Conservation (phyloP, 23 tunicate genomes). For the Trididemnum miniatum region DNA sequence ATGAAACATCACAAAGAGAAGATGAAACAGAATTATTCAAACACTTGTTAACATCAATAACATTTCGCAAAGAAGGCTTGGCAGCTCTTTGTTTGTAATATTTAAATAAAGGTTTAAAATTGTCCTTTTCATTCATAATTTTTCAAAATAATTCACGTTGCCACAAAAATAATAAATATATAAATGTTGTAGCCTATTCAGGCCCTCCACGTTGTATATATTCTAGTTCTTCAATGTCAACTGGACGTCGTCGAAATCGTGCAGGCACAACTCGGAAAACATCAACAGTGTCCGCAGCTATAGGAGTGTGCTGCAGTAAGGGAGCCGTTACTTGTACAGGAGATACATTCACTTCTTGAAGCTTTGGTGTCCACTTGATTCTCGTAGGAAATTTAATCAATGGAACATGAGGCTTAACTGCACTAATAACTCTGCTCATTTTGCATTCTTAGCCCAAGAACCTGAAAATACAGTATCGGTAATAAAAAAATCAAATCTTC, state of each 20-base stretch:
- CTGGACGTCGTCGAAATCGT: constrained; percentile 77
- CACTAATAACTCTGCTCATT: constrained; percentile 71
- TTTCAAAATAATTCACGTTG: background rate
- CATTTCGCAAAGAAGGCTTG: constrained; percentile 62
- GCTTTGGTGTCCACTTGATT: constrained; percentile 85
- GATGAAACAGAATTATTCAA: background rate
- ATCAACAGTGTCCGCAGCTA: constrained; percentile 71
- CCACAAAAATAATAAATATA: background rate
- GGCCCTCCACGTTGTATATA: constrained; percentile 90
- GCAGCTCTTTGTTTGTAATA: constrained; percentile 81
- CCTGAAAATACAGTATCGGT: too few species aligned
- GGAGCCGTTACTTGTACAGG: background rate
- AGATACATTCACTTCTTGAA: constrained; percentile 5
- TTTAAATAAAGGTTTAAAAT: constrained; percentile 73
- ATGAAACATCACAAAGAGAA: background rate
- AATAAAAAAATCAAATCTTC: too few species aligned
- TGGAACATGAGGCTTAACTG: constrained; percentile 83
- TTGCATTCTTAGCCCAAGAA: constrained; percentile 11
- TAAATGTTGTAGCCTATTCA: constrained; percentile 29
- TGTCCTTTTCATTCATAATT: constrained; percentile 14
- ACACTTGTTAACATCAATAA: constrained; percentile 53
- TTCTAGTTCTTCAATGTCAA: constrained; percentile 80
- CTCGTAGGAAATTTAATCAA: constrained; percentile 83
- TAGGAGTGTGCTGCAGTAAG: constrained; percentile 7
- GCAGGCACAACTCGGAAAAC: constrained; percentile 91